A percentile compares a stretch with the other conserved stretches of the same genome.
These are phyloP conservation scores for Amiota mariae DNA, from an alignment of 2,888 invertebrate genomes.

Conservation along the genomic window DNA sequence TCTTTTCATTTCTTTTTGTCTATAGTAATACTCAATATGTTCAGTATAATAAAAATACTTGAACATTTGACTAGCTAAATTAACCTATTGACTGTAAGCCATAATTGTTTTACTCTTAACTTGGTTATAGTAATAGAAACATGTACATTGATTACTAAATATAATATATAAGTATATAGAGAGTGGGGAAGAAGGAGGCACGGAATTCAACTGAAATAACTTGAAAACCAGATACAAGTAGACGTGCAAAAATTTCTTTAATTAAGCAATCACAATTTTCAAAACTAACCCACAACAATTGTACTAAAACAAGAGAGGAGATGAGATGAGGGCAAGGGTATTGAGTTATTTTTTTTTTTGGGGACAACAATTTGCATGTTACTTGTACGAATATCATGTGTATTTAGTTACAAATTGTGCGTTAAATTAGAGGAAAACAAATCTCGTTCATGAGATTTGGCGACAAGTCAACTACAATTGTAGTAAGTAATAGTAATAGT, in stretches of 20 bases:
- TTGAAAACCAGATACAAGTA: neutral
- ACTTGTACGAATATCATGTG: conserved; percentile 41
- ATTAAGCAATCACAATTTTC: conserved; percentile 53
- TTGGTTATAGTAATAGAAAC: neutral
- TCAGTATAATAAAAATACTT: neutral
- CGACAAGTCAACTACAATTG: conserved; percentile 41
- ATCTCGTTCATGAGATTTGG: conserved; percentile 59
- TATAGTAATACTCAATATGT: too few species aligned
- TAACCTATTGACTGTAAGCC: conserved; percentile 21
- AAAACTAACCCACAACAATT: conserved; percentile 49
- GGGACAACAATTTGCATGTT: conserved; percentile 43
- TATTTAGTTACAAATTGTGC: conserved; percentile 62
- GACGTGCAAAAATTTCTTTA: conserved; percentile 63
- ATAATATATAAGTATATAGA: neutral
- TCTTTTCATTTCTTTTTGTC: too few species aligned
- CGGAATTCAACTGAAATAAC: too few species aligned
- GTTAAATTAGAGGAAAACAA: conserved; percentile 65
- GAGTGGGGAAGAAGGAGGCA: neutral
- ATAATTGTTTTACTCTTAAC: neutral
- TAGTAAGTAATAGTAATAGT: too few species aligned
- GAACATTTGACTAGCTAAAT: conserved; percentile 1
- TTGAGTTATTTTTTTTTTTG: conserved; percentile 23
- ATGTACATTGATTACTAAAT: neutral
- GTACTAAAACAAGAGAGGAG: conserved; percentile 25
- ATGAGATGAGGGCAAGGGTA: conserved; percentile 33